Evolutionary conservation across 2,888 invertebrate genomes (phyloP).

Genomic region (Odontothrips loti): DNA sequence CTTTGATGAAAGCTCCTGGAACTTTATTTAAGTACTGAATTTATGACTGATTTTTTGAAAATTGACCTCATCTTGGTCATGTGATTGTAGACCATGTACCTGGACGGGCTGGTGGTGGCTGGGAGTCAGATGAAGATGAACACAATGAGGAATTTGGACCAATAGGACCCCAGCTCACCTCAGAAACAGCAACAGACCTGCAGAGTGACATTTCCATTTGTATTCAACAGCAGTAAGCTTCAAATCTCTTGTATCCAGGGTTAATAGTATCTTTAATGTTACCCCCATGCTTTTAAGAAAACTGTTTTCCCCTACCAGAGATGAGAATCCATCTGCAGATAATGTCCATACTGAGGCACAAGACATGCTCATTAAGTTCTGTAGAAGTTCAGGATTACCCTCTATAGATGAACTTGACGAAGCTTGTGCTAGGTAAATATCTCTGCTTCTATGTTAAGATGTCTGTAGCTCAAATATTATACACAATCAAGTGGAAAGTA

Average conservation of each 20-base stretch:
- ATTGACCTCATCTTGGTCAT: background rate
- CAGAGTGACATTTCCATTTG: background rate
- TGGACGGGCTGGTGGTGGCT: conserved; percentile 39
- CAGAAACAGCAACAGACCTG: background rate
- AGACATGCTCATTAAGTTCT: background rate
- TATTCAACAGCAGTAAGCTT: background rate
- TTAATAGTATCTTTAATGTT: background rate
- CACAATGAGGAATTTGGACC: background rate
- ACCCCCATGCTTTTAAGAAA: background rate
- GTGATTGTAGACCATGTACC: conserved; percentile 37
- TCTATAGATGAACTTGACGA: background rate
- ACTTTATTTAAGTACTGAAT: background rate
- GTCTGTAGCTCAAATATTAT: background rate
- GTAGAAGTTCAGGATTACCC: background rate
- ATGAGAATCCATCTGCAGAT: background rate
- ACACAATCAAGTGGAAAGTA: background rate
- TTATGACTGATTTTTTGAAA: background rate
- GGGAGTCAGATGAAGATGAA: background rate
- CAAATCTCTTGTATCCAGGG: background rate
- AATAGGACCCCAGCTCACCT: background rate
- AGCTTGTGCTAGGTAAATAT: background rate
- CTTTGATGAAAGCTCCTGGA: no score
- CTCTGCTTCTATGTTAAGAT: background rate
- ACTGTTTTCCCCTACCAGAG: background rate
- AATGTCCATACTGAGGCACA: background rate